These are phyloP conservation scores for Thymelicus sylvestris DNA, from an alignment of 2,888 invertebrate genomes.

Conservation along the genomic window DNA sequence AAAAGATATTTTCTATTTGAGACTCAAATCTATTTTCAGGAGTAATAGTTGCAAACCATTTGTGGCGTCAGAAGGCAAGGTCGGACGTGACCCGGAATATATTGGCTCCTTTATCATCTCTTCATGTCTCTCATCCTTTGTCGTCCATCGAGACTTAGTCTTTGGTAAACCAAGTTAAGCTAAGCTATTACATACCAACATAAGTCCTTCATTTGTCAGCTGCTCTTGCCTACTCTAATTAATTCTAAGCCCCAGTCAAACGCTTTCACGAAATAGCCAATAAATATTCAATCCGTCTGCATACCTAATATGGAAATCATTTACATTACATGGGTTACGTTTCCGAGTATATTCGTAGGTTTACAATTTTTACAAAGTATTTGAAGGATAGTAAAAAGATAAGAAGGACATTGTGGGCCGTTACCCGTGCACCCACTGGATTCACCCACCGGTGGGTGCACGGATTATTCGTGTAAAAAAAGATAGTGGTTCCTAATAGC, in stretches of 20 bases:
- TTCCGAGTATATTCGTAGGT: too few species aligned
- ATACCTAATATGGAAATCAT: neutral
- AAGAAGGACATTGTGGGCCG: too few species aligned
- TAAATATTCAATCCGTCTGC: neutral
- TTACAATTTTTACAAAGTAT: too few species aligned
- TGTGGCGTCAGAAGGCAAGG: conserved; percentile 8
- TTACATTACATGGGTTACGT: neutral
- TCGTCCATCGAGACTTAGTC: neutral
- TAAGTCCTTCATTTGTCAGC: conserved; percentile 21
- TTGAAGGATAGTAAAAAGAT: too few species aligned
- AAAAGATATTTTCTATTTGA: neutral
- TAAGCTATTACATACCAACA: conserved; percentile 8
- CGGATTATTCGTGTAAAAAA: too few species aligned
- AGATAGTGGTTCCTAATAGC: too few species aligned
- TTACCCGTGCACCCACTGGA: too few species aligned
- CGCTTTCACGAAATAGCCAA: neutral
- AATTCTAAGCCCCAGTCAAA: conserved; percentile 22
- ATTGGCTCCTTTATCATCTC: conserved; percentile 13
- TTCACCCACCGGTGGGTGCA: too few species aligned
- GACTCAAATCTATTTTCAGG: neutral
- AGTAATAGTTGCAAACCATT: conserved; percentile 6
- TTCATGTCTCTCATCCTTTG: neutral
- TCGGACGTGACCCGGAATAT: conserved; percentile 31
- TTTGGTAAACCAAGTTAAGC: conserved; percentile 15
- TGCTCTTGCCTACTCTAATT: conserved; percentile 14